These are phyloP conservation scores for Sinonovacula constricta DNA, from an alignment of 1,140 invertebrate species.

Conservation along the genomic window DNA sequence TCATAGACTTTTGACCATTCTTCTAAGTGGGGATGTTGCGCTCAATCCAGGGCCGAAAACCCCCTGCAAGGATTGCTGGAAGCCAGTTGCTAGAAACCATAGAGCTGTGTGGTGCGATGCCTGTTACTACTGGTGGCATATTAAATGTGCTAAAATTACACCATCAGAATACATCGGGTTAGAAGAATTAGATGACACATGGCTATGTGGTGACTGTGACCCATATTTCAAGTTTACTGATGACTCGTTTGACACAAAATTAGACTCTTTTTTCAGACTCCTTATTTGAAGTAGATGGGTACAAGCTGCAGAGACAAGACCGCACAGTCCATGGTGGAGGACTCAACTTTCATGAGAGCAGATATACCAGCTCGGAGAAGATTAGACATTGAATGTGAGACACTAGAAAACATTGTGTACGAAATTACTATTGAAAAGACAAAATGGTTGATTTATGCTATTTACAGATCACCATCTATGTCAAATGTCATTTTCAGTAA, in stretches of 20 bases:
- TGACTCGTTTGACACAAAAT: constrained; percentile 20
- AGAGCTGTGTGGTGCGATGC: not conserved
- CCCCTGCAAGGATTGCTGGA: not conserved
- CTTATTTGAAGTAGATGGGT: not conserved
- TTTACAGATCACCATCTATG: constrained; percentile 31
- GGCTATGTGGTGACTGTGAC: not conserved
- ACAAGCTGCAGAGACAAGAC: not conserved
- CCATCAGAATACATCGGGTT: too few relatives aligned
- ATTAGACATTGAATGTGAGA: constrained; percentile 1
- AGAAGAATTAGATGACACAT: not conserved
- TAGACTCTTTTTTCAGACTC: constrained; percentile 8
- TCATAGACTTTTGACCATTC: too few relatives aligned
- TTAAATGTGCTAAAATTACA: constrained; percentile 27
- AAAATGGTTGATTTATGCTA: constrained; percentile 7
- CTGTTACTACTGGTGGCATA: constrained; percentile 14
- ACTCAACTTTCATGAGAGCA: not conserved
- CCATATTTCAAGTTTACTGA: not conserved
- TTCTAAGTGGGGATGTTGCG: not conserved
- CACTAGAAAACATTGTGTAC: constrained; percentile 13
- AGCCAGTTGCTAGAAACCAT: constrained; percentile 5
- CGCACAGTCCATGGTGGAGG: constrained; percentile 16
- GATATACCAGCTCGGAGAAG: constrained; percentile 13
- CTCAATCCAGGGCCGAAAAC: constrained; percentile 13
- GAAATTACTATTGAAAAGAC: constrained; percentile 29
- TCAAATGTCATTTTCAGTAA: too few relatives aligned